A percentile compares a stretch with the other conserved stretches of the same genome.
phyloP scores from a whole-genome alignment of 2,113 vertebrate species.

The Agapornis roseicollis region DNA sequence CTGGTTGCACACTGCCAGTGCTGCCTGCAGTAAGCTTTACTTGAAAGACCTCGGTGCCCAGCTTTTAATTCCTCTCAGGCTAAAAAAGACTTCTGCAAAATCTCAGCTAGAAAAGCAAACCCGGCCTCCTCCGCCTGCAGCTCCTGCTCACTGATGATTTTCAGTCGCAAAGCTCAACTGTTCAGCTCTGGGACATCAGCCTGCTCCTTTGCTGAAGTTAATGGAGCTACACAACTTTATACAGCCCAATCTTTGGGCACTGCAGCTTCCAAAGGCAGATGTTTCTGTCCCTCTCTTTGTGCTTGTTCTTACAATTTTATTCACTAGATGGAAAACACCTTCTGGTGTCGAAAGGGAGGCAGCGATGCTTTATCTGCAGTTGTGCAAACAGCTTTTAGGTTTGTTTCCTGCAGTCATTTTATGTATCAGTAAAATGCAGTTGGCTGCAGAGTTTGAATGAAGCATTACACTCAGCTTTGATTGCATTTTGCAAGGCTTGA shows the following conservation, averaged over 20 bases:
- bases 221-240: not conserved
- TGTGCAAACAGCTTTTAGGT: not conserved
- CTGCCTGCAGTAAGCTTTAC: not conserved
- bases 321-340: not conserved
- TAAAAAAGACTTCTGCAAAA: not conserved
- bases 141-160: not conserved
- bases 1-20: not conserved
- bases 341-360: not conserved
- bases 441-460: not conserved
- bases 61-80: not conserved
- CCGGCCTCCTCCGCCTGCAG: not conserved
- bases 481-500: not conserved
- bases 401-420: not conserved
- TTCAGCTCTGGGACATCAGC: not conserved
- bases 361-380: not conserved
- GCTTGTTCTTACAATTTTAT: not conserved
- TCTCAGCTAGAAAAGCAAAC: not conserved
- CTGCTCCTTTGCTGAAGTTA: not conserved
- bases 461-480: not conserved
- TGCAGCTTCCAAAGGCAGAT: not conserved
- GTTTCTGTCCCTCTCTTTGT: not conserved
- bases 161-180: not conserved
- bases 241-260: not conserved
- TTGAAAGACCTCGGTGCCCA: not conserved
- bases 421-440: not conserved